phyloP scores from a whole-genome alignment of 2,888 invertebrate species.

The Apotomis turbidana region DNA sequence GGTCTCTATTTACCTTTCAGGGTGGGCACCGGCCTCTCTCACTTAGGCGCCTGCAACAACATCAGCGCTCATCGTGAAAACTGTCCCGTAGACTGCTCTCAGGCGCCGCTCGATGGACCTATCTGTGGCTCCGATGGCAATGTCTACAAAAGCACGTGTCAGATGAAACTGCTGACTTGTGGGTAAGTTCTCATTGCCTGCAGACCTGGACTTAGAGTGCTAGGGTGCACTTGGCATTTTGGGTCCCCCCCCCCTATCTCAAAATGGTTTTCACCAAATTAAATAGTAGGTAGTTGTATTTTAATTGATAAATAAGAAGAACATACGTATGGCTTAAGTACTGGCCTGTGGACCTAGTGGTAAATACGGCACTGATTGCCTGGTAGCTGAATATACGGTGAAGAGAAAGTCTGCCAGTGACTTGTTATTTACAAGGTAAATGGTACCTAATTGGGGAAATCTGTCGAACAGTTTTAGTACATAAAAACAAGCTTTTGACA shows the following conservation, averaged over 20 bases:
- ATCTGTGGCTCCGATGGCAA: slow-evolving; percentile 96
- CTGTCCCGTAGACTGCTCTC: slow-evolving; percentile 94
- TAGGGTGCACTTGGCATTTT: too few relatives aligned
- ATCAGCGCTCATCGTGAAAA: slow-evolving; percentile 93
- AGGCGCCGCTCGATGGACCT: slow-evolving; percentile 94
- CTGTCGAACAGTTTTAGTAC: too few relatives aligned
- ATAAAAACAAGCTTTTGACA: too few relatives aligned
- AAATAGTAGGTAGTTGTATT: too few relatives aligned
- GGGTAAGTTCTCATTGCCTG: slow-evolving; percentile 81
- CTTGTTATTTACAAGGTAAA: too few relatives aligned
- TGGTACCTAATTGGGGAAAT: too few relatives aligned
- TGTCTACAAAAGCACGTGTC: slow-evolving; percentile 96
- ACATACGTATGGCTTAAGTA: too few relatives aligned
- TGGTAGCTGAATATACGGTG: slow-evolving; percentile 31
- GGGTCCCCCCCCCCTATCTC: too few relatives aligned
- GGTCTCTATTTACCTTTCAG: slow-evolving; percentile 70
- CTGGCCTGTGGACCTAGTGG: too few relatives aligned
- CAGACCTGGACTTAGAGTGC: slow-evolving; percentile 3
- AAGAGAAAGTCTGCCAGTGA: background rate
- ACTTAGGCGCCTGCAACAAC: slow-evolving; percentile 91
- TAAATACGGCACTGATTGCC: slow-evolving; percentile 23
- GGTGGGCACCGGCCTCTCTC: slow-evolving; percentile 92
- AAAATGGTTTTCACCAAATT: too few relatives aligned
- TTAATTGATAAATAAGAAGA: too few relatives aligned
- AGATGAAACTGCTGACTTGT: slow-evolving; percentile 96